These are phyloP conservation scores for Amphipyra berbera DNA, from an alignment of 2,888 invertebrate species.

Conservation along the genomic window DNA sequence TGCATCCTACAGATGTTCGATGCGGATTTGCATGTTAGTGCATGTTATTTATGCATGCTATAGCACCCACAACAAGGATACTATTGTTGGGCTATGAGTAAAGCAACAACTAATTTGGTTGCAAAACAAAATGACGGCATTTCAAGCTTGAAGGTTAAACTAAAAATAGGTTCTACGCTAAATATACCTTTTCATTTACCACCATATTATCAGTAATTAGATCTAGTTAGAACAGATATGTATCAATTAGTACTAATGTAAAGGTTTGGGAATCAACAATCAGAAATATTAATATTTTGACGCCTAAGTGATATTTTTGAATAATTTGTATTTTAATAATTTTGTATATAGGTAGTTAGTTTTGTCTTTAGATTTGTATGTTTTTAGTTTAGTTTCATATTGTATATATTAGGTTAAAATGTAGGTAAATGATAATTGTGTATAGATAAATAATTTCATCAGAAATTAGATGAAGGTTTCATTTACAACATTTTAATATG, in stretches of 20 bases:
- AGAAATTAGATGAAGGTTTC: slow-evolving; percentile 1
- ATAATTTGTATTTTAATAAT: too few relatives aligned
- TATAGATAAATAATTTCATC: too few relatives aligned
- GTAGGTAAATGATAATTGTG: too few relatives aligned
- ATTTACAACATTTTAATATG: not conserved
- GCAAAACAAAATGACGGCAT: slow-evolving; percentile 31
- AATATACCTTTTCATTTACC: slow-evolving; percentile 15
- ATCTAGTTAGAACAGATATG: slow-evolving; percentile 4
- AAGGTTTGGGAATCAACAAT: slow-evolving; percentile 19
- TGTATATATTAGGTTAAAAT: too few relatives aligned
- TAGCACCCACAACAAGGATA: not conserved
- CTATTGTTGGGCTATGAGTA: not conserved
- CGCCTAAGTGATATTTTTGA: too few relatives aligned
- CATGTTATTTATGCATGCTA: not conserved
- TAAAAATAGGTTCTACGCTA: slow-evolving; percentile 26
- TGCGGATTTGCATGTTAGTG: not conserved
- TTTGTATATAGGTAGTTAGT: too few relatives aligned
- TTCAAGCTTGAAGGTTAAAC: not conserved
- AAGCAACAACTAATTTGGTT: slow-evolving; percentile 13
- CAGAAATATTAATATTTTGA: too few relatives aligned
- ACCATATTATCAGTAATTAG: slow-evolving; percentile 1
- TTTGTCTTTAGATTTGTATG: too few relatives aligned
- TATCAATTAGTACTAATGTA: slow-evolving; percentile 7
- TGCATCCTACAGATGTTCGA: too few relatives aligned
- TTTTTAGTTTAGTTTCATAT: too few relatives aligned